Conservation (phyloP, 1,140 invertebrate species). For the Diorhabda carinulata region DNA sequence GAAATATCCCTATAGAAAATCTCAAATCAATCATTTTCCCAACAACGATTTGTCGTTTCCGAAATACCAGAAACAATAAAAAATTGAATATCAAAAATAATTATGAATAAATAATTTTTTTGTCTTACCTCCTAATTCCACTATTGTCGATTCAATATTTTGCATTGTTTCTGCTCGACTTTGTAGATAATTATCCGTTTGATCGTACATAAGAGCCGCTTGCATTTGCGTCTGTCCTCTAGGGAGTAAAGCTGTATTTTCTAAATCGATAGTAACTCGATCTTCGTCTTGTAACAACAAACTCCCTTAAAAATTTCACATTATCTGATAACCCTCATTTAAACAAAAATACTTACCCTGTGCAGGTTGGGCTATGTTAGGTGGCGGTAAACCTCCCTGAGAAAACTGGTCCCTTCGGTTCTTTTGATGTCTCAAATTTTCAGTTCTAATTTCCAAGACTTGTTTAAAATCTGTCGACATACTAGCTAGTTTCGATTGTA, state of each 20-base stretch:
- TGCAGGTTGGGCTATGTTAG: conserved; percentile 42
- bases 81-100: too few relatives aligned
- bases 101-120: too few relatives aligned
- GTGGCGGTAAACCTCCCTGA: conserved; percentile 70
- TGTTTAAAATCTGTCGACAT: conserved; percentile 97
- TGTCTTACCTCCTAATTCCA: conserved; percentile 82
- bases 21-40: background rate
- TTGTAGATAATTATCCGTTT: conserved; percentile 85
- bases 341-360: conserved; percentile 24
- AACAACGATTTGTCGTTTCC: background rate
- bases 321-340: too few relatives aligned
- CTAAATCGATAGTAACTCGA: conserved; percentile 73
- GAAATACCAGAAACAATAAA: too few relatives aligned
- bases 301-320: conserved; percentile 35
- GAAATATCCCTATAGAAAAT: conserved; percentile 69
- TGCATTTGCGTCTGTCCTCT: conserved; percentile 53
- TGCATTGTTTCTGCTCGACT: conserved; percentile 96
- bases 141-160: conserved; percentile 98
- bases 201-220: conserved; percentile 74
- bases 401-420: conserved; percentile 91
- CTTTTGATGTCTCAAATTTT: conserved; percentile 97
- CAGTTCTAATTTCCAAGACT: conserved; percentile 79
- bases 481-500: conserved; percentile 92
- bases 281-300: conserved; percentile 62
- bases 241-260: conserved; percentile 48